Evolutionary conservation across 37 sponge, comb jelly and placozoan genomes (phyloP).

Genomic region (Spongia lamella): DNA sequence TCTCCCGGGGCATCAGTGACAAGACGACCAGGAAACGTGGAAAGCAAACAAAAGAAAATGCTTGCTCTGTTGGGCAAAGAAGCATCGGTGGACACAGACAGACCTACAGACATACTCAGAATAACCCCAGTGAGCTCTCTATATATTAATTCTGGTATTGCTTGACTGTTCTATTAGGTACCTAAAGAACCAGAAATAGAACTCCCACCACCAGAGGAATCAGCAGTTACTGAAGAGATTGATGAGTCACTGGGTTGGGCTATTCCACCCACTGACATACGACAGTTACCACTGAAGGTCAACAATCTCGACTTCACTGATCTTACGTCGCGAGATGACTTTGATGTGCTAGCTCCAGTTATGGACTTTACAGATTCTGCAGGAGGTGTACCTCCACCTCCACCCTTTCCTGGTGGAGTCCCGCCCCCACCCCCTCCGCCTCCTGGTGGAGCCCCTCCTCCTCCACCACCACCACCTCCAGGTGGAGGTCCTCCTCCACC

Average conservation of each 20-base stretch:
- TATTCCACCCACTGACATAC: constrained; percentile 70
- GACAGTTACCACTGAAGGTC: constrained; percentile 62
- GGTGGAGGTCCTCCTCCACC: constrained; percentile 61
- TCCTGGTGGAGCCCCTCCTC: constrained; percentile 42
- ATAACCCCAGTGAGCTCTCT: constrained; percentile 20
- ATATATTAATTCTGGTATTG: too few species aligned
- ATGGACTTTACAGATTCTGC: neutral
- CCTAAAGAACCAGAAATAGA: neutral
- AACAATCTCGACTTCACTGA: constrained; percentile 84
- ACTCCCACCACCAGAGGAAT: neutral
- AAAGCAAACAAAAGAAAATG: constrained; percentile 47
- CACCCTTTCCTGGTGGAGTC: neutral
- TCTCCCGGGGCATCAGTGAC: too few species aligned
- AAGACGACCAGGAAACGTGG: too few species aligned
- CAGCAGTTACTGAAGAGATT: constrained; percentile 29
- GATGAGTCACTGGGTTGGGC: constrained; percentile 77
- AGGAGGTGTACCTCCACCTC: constrained; percentile 28
- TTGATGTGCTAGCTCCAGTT: constrained; percentile 48
- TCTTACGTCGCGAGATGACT: constrained; percentile 72
- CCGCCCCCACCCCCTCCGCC: constrained; percentile 46
- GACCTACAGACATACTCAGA: constrained; percentile 1
- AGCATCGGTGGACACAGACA: constrained; percentile 23
- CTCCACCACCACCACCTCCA: constrained; percentile 51
- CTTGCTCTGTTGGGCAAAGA: constrained; percentile 62
- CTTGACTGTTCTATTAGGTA: too few species aligned